phyloP scores from a whole-genome alignment of 2,797 vertebrate species.

The Acipenser transmontanus region DNA sequence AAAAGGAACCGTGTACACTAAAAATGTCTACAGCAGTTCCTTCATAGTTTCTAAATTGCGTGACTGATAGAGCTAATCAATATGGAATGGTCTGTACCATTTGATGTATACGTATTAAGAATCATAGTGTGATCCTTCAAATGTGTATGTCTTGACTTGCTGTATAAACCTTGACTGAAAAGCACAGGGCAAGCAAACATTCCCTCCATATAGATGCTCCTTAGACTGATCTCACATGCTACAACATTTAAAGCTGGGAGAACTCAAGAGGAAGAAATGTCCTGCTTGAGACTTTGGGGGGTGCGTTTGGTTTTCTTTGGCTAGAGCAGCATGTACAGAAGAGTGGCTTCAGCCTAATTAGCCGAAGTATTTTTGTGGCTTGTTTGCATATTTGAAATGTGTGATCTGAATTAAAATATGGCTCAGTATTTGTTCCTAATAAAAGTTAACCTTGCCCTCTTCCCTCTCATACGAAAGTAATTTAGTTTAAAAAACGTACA shows the following conservation, averaged over 20 bases:
- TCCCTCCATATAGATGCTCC: no score
- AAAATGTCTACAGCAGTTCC: background rate
- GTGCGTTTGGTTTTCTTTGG: conserved; percentile 6
- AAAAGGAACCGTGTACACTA: background rate
- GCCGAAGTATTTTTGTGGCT: conserved; percentile 58
- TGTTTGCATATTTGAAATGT: conserved; percentile 72
- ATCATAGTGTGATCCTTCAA: background rate
- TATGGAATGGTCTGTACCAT: background rate
- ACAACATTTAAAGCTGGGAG: no score
- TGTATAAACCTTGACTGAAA: no score
- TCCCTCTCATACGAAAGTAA: conserved; percentile 79
- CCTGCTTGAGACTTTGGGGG: conserved; percentile 2
- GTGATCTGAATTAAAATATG: conserved; percentile 77
- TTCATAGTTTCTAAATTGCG: background rate
- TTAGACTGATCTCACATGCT: conserved; percentile 23
- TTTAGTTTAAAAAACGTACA: conserved; percentile 70
- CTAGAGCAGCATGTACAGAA: conserved; percentile 28
- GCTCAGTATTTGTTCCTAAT: conserved; percentile 60
- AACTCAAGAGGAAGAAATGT: conserved; percentile 15
- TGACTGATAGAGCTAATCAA: conserved; percentile 16
- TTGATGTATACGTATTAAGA: background rate
- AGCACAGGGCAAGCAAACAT: no score
- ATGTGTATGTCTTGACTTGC: background rate
- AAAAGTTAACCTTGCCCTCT: conserved; percentile 72
- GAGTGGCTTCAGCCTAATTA: conserved; percentile 54